phyloP scores from a whole-genome alignment of 2,888 invertebrate genomes.

The Leptinotarsa peninsularis region DNA sequence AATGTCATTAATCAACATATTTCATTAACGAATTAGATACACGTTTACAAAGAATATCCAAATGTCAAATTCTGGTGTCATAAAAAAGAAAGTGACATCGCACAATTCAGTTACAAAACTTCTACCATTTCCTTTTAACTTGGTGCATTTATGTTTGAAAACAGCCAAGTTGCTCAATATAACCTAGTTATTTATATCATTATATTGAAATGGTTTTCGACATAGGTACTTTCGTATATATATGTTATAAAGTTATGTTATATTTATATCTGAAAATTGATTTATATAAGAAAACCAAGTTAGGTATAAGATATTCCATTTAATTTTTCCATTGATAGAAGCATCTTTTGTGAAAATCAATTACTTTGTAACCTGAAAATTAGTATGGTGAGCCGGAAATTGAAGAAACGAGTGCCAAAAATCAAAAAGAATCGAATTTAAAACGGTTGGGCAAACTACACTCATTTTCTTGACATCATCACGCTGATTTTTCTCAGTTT shows the following conservation, averaged over 20 bases:
- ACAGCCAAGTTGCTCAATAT: conserved; percentile 56
- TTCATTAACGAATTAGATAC: conserved; percentile 52
- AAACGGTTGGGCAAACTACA: conserved; percentile 45
- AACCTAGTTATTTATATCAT: conserved; percentile 51
- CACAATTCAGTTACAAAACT: conserved; percentile 53
- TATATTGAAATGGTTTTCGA: conserved; percentile 32
- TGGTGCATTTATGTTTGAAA: conserved; percentile 47
- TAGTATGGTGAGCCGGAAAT: conserved; percentile 33
- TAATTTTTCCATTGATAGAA: conserved; percentile 40
- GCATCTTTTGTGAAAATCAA: conserved; percentile 37
- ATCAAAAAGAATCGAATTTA: conserved; percentile 55
- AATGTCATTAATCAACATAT: conserved; percentile 46
- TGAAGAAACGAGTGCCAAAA: conserved; percentile 48
- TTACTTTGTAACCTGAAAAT: conserved; percentile 34
- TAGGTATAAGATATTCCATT: conserved; percentile 36
- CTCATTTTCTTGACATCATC: conserved; percentile 39
- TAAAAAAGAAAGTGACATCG: conserved; percentile 53
- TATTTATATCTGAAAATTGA: conserved; percentile 27
- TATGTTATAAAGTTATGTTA: conserved; percentile 36
- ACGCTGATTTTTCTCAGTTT: conserved; percentile 45
- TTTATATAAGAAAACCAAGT: conserved; percentile 29
- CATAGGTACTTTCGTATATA: conserved; percentile 26
- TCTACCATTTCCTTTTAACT: conserved; percentile 45
- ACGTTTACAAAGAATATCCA: conserved; percentile 50
- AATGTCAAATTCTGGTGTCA: conserved; percentile 55